Base-by-base conservation (phyloP, 2,888 invertebrate species). In the Pegoplata infirma region DNA sequence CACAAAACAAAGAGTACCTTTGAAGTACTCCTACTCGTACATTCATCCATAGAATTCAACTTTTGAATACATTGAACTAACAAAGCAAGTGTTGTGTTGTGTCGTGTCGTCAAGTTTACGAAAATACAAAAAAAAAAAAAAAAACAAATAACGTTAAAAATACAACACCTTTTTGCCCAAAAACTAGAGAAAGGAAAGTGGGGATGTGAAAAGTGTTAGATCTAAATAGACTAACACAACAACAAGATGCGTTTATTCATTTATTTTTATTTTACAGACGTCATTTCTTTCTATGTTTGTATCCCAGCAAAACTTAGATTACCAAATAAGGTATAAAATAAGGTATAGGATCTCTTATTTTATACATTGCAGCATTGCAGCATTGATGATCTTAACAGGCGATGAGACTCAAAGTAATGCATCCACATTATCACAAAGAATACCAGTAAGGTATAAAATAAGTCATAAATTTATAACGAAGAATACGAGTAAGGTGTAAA, bases 41-140 rank as follows among this genome's bases (percentile, higher is more conserved):
- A 23, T 36, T 17, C 21, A 63, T 8, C 36, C 12, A 32, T 10
- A n/a, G 56, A 10, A 46, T 17, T 16, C 28, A 56, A 8, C 47
- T 32, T 47, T 55, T 28, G 25, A 55, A 56, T 47, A 68, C 67
- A 55, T 47, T 32, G 47, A 68, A 56, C 55, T 47, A 23, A 28
- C 55, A 67, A 47, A 58, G 28, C 56, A 68, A 68, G 16, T 68
- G 56, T 56, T 56, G 46, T 68, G 67, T 64, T 32, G 16, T 68
- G 56, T 56, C 47, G 46, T 68, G 67, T 64, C 49, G 47, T 49
- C 49, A 64, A 64, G 36, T 64, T 51, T 64, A 64, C 14, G 12
- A 64, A 64, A 36, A 49, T 49, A 64, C 21, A 21, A 28, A 23
- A 51, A 51, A n/a, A 21, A n/a, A n/a, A n/a, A n/a, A n/a, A n/a